Percentiles rank a stretch among this genome's conserved stretches.
Conservation (phyloP, 2,113 vertebrate species). For the Neogale vison region DNA sequence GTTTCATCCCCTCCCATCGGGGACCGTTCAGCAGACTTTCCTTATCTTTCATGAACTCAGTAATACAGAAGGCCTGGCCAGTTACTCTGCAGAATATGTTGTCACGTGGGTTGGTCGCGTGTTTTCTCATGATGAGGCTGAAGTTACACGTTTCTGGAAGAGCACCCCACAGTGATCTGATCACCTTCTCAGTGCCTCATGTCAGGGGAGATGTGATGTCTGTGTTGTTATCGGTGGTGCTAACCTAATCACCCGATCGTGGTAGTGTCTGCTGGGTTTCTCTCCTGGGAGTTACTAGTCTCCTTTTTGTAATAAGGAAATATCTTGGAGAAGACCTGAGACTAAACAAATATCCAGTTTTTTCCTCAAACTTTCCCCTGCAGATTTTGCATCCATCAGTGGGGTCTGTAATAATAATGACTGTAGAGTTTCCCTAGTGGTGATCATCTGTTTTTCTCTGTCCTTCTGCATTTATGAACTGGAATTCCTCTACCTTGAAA, state of each 20-base stretch:
- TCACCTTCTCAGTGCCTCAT: neutral
- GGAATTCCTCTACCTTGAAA: neutral
- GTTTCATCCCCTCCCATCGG: neutral
- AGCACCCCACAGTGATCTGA: accelerated
- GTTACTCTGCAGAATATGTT: neutral
- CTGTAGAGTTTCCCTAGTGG: neutral
- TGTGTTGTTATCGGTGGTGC: neutral
- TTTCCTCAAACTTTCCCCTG: neutral
- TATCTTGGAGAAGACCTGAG: neutral
- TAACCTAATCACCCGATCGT: neutral
- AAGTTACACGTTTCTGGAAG: neutral
- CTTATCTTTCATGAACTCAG: neutral
- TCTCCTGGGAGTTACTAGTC: neutral
- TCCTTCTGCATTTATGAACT: neutral
- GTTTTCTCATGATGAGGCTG: neutral
- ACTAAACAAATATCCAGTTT: neutral
- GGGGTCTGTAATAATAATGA: neutral
- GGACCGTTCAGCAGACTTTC: neutral
- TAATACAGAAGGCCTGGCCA: neutral
- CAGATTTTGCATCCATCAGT: neutral
- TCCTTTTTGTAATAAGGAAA: neutral
- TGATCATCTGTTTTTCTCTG: neutral
- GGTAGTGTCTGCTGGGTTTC: neutral
- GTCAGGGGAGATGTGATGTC: accelerated
- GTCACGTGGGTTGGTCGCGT: no score